Evolutionary conservation across 2,797 vertebrate genomes (phyloP), one percentile per base, ranked within the genome.

Genomic region (Tokudaia muenninki): DNA sequence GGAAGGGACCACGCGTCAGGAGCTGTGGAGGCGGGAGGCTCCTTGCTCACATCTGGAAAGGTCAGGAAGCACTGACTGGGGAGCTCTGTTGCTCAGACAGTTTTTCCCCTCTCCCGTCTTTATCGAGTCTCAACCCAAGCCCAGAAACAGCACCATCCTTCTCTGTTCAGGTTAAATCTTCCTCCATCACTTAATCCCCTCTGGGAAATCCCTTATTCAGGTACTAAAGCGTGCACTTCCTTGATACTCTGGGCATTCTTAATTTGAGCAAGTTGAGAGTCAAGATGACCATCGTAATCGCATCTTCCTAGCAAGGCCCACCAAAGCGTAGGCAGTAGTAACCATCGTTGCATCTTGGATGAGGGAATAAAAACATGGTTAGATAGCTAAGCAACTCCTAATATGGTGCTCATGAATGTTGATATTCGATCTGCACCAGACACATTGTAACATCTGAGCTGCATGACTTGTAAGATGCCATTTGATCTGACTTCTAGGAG

Each of bases 361-460:
- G 34, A 94, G 57, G 65, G 94, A 81, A 29, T 21, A 47, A 87
- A 92, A 83, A 52, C 26, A 22, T 0, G 1, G 26, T 74, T 63
- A 34, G 55, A 59, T 72, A 37, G 37, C 57, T 63, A 17, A 47
- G 55, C 0, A 41, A 50, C 75, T 70, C 72, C 78, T 88, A 44
- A 34, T 1, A 1, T 0, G 1, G 3, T 65, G 29, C 14, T 70
- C 22, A 1, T 34, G n/a, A 80, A 47, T 31, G 65, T 5, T 77
- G 57, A 93, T 13, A 61, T 24, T 12, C 37, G n/a, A 34, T 74
- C 26, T 72, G 44, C 63, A 44, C 12, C 21, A 8, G 5, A 0
- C 0, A 0, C 0, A 13, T 10, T 31, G 19, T 34, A 31, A 61
- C 50, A 10, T 17, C 55, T 47, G n/a, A 34, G 50, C 29, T 0